Base-by-base conservation (phyloP, 2,888 invertebrate species). In the Zaprionus bogoriensis region DNA sequence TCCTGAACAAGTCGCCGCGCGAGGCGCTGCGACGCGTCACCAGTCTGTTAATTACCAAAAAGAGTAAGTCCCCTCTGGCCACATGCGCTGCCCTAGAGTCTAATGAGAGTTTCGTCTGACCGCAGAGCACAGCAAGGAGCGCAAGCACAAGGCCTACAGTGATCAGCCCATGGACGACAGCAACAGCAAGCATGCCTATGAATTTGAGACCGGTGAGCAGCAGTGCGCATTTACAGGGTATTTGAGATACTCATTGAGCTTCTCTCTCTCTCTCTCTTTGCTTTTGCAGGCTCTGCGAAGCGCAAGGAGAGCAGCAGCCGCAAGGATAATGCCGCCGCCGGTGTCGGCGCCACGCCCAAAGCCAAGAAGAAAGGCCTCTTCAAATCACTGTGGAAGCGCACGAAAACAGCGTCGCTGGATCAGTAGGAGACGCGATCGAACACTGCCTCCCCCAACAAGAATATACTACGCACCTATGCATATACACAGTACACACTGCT, bases 381-480 rank as follows among this genome's bases (percentile, higher is more conserved):
- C 92, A 95, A 96, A 91, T 96, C 94, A 90, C 94, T 96, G 81
- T 97, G 96, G 96, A 96, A 96, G 91, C 94, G 95, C 87, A 96
- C 96, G 77, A 94, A 96, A 76, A 96, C 96, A 89, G 95, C 96
- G 90, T 96, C 96, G 72, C 92, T 96, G 91, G 96, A 96, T 91
- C 96, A 96, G 91, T 96, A 96, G 47, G 59, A 45, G 30, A 22
- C 3, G 42, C 42, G 42, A 59, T 60, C 42, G 62, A 68, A 46
- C 72, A 81, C 80, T 86, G 70, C 77, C 80, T 75, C 52, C 42
- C 9, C 4, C 22, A 22, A 41, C 10, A 38, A 38, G 17, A 38
- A 10, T 10, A 27, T 2, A 2, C n/a, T 4, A 28, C 32, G 9
- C 28, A 1, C 32, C 5, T 14, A 32, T 14, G 6, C 36, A 36